Base-by-base conservation (phyloP, 2,113 vertebrate species). In the Lota lota region DNA sequence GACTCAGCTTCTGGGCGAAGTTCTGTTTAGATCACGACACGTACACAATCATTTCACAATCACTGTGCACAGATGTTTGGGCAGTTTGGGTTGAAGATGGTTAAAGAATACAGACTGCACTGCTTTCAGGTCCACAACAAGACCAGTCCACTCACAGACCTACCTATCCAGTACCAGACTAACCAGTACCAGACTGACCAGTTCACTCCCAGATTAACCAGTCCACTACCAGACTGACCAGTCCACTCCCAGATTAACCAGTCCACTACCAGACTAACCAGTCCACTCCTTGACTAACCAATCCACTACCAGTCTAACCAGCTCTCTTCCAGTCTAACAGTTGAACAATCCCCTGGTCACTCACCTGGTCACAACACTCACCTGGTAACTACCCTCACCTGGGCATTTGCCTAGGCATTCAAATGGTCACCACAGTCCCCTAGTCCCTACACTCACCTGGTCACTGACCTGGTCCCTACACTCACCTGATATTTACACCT, bases 151-250 rank as follows among this genome's bases (percentile, higher is more conserved):
- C 24, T 24, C n/a, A n/a, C n/a, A n/a, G n/a, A n/a, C n/a, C n/a
- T n/a, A n/a, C n/a, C n/a, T n/a, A n/a, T n/a, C n/a, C n/a, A n/a
- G n/a, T n/a, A n/a, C n/a, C 59, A 16, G 62, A 69, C 54, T 68
- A 6, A 2, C 19, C 56, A 68, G 19, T 28, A 72, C 71, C 68
- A 79, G 83, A 73, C 69, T 74, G 73, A 71, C 6, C 68, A 14
- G 15, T 76, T 76, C 73, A 78, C 75, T 68, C 79, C 20, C 74
- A 84, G 11, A 70, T 69, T 66, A 60, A 70, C 62, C 68, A 24
- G 10, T 63, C 51, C 5, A 4, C 6, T 40, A n/a, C 28, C 8
- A 40, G 58, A 60, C 11, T 21, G 14, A 71, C 6, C 68, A 14
- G 15, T 76, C 76, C 73, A 78, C 75, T 68, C 79, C 20, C 74